Evolutionary conservation across 1,140 invertebrate species (phyloP).

Genomic region (Euwallacea similis): DNA sequence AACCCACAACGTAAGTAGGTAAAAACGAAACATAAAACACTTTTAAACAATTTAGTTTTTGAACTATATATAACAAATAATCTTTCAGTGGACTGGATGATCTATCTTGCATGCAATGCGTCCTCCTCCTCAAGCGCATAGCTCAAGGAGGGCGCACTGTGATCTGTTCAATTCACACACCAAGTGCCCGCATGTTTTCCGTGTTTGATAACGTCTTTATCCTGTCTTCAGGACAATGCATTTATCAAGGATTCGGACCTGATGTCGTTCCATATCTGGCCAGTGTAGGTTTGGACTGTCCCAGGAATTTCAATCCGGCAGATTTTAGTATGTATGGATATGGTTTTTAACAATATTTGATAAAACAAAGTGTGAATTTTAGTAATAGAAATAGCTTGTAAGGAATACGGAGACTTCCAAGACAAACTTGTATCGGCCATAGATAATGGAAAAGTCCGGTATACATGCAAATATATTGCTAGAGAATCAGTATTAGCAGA

Average conservation of each 20-base stretch:
- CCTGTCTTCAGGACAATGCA: slow-evolving; percentile 71
- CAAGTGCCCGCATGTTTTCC: slow-evolving; percentile 76
- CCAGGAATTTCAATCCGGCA: slow-evolving; percentile 77
- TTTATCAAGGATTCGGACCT: slow-evolving; percentile 68
- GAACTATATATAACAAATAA: not conserved
- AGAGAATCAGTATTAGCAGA: not conserved
- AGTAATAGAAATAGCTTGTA: slow-evolving; percentile 78
- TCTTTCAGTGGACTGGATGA: slow-evolving; percentile 73
- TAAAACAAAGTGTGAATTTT: slow-evolving; percentile 41
- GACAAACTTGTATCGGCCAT: slow-evolving; percentile 58
- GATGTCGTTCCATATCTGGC: slow-evolving; percentile 72
- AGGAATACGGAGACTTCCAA: slow-evolving; percentile 70
- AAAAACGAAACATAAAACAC: not conserved
- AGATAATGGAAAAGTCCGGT: slow-evolving; percentile 59
- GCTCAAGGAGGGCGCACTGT: slow-evolving; percentile 82
- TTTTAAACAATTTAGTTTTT: no score
- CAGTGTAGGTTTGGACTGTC: slow-evolving; percentile 68
- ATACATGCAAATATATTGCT: slow-evolving; percentile 9
- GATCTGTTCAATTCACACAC: slow-evolving; percentile 90
- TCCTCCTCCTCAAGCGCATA: slow-evolving; percentile 73
- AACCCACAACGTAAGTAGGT: slow-evolving; percentile 76
- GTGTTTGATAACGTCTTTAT: slow-evolving; percentile 80
- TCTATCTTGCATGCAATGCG: slow-evolving; percentile 73
- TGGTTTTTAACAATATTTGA: not conserved
- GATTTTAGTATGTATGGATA: slow-evolving; percentile 69